Base-by-base conservation (phyloP, 2,797 vertebrate species). In the Triplophysa bombifrons region DNA sequence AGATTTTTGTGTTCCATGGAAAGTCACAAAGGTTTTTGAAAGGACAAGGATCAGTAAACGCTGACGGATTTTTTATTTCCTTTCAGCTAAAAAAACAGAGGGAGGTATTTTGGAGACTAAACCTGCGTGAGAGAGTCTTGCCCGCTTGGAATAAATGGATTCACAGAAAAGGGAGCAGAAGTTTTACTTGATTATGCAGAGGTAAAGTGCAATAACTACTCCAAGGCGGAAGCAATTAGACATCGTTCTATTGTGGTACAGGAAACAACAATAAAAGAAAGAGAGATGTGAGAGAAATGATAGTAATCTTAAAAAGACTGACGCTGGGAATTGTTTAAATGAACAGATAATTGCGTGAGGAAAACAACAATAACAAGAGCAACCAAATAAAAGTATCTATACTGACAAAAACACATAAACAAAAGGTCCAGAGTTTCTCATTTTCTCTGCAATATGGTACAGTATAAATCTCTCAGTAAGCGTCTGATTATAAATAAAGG, bases 101-200 rank as follows among this genome's bases (percentile, higher is more conserved):
- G 17, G 16, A 17, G 60, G 1, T 13, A 27, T 77, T 13, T 1
- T 41, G 16, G 14, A 70, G 22, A 70, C 20, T 50, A 13, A 60
- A 58, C 65, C 53, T 48, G 65, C n/a, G 0, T 48, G 61, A 46
- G 41, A 16, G n/a, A 77, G 51, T 2, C 1, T 51, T 25, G 63
- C 20, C 14, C 20, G 53, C 60, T 51, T 20, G 34, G 44, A 78
- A 67, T 67, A 68, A 73, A 76, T 34, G 6, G 60, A 72, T 79
- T 79, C 17, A 27, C 55, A 63, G 44, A 61, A 60, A 72, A 63
- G 25, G 63, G 25, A 53, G 55, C 16, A 41, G 75, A 41, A 69
- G 71, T 70, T 72, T 51, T 12, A 9, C 64, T 64, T 76, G 51
- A 85, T 85, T 85, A 76, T 69, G 55, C 68, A 65, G 38, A 78